phyloP scores from a whole-genome alignment of 2,888 invertebrate species.

The Microctonus aethiopoides region DNA sequence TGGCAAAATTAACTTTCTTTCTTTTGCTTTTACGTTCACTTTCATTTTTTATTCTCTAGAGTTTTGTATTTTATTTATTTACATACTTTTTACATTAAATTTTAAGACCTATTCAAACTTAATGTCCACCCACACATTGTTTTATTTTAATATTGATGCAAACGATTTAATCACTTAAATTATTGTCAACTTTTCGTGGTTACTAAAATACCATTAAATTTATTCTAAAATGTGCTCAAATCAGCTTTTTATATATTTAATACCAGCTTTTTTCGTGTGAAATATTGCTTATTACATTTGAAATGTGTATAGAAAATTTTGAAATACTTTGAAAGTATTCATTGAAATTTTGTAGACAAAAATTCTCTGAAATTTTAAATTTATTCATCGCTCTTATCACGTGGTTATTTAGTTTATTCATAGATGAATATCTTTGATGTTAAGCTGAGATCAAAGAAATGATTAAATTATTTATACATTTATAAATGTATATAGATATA shows the following conservation, averaged over 20 bases:
- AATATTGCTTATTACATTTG: not conserved
- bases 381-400: not conserved
- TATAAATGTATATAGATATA: not conserved
- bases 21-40: too few relatives aligned
- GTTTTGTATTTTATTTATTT: too few relatives aligned
- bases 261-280: constrained; percentile 11
- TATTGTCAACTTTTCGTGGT: constrained; percentile 22
- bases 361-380: not conserved
- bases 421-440: not conserved
- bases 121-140: too few relatives aligned
- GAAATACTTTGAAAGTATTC: constrained; percentile 4
- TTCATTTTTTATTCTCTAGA: too few relatives aligned
- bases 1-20: too few relatives aligned
- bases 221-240: constrained; percentile 2
- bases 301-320: constrained; percentile 10
- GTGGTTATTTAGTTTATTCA: not conserved
- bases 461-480: not conserved
- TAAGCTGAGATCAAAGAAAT: not conserved
- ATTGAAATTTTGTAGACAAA: not conserved
- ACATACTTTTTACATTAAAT: too few relatives aligned
- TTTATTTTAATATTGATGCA: too few relatives aligned
- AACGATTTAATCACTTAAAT: constrained; percentile 25
- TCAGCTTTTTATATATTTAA: not conserved
- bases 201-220: constrained; percentile 25
- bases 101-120: too few relatives aligned